Conservation (phyloP, 2,797 vertebrate genomes). For the Lagorchestes hirsutus region DNA sequence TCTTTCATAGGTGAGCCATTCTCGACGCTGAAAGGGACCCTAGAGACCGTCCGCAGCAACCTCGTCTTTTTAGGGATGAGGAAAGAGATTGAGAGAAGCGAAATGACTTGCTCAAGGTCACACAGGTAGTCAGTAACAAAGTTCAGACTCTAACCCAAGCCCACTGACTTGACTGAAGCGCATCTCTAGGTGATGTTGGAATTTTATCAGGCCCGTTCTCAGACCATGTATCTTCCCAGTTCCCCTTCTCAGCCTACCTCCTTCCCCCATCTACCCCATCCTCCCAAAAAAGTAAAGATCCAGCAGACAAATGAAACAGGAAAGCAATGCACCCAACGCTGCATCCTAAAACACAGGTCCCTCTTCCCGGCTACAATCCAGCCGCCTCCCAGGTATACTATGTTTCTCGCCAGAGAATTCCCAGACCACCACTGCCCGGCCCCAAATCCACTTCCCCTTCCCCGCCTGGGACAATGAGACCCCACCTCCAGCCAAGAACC, state of each 20-base stretch:
- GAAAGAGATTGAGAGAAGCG: background rate
- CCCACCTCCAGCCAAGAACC: background rate
- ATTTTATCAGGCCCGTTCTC: background rate
- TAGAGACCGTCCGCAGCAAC: background rate
- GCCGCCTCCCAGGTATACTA: background rate
- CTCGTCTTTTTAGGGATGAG: background rate
- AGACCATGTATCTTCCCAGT: background rate
- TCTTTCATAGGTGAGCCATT: background rate
- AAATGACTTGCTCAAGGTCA: background rate
- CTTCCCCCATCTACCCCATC: no score
- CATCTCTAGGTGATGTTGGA: background rate
- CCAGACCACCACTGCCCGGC: background rate
- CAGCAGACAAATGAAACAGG: background rate
- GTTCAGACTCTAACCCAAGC: background rate
- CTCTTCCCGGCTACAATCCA: background rate
- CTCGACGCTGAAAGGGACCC: background rate
- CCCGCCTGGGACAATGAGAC: background rate
- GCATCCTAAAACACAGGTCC: background rate
- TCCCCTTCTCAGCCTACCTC: background rate
- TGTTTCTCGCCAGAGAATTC: background rate
- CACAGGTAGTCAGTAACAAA: background rate
- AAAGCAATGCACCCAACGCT: background rate
- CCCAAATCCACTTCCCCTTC: background rate
- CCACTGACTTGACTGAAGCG: background rate
- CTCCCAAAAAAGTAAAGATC: background rate